Percentiles rank a stretch among this genome's conserved stretches.
Conservation (phyloP, 2,797 vertebrate species). For the Hydrophis major region DNA sequence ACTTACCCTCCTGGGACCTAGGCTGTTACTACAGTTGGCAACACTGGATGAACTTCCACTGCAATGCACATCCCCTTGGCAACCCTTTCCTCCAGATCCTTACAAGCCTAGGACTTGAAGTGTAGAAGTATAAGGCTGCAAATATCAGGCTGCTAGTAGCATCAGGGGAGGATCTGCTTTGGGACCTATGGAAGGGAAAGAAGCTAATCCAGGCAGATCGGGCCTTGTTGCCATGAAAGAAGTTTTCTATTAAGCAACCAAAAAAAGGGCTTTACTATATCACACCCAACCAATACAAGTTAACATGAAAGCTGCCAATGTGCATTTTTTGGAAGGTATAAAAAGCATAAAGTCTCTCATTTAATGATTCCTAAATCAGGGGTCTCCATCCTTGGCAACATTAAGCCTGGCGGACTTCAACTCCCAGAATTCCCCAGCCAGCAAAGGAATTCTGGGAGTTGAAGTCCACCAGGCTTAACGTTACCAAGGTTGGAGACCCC, state of each 20-base stretch:
- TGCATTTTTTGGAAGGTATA: background rate
- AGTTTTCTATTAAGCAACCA: background rate
- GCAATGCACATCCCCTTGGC: slow-evolving; percentile 16
- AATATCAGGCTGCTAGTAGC: background rate
- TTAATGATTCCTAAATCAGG: background rate
- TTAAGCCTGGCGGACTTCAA: too few species aligned
- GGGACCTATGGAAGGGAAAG: background rate
- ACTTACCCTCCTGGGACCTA: background rate
- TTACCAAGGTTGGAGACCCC: too few species aligned
- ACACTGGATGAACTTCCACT: slow-evolving; percentile 10
- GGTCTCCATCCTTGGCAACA: too few species aligned
- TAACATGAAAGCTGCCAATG: background rate
- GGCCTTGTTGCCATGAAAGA: background rate
- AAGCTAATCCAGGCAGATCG: background rate
- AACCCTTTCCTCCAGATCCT: background rate
- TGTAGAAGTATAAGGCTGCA: background rate
- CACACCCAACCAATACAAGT: background rate
- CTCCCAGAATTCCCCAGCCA: too few species aligned
- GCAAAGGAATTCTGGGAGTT: too few species aligned
- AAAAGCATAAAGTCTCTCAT: background rate
- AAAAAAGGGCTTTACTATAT: background rate
- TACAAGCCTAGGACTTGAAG: background rate
- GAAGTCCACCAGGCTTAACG: too few species aligned
- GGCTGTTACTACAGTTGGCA: background rate
- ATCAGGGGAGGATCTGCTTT: background rate